These are phyloP conservation scores for Tragelaphus strepsiceros DNA, from an alignment of 2,113 vertebrate species.

Conservation along the genomic window DNA sequence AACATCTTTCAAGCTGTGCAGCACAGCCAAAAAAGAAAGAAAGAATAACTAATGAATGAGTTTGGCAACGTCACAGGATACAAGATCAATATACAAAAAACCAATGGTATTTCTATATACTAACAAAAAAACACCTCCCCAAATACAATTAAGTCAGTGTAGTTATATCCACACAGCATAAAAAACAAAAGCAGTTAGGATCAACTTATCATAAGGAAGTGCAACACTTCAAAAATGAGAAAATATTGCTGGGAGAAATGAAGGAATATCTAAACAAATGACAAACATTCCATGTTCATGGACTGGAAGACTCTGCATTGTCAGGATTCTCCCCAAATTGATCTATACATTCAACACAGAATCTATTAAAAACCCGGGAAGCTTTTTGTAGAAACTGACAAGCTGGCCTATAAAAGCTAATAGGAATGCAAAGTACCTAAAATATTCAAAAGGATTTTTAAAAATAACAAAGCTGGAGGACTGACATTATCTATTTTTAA, in stretches of 20 bases:
- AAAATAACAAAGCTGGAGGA: background rate
- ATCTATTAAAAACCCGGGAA: background rate
- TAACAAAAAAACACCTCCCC: background rate
- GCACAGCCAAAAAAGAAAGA: background rate
- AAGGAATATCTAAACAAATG: background rate
- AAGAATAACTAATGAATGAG: background rate
- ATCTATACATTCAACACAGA: background rate
- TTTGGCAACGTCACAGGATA: background rate
- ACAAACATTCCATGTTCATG: background rate
- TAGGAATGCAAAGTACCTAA: background rate
- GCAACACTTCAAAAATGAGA: background rate
- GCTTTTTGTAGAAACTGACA: background rate
- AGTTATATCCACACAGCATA: background rate
- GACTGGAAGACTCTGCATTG: background rate
- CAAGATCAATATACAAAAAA: background rate
- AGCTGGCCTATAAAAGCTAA: background rate
- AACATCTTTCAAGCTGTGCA: background rate
- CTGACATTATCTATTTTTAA: background rate
- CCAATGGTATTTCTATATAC: background rate
- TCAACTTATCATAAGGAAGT: background rate
- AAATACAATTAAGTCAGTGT: background rate
- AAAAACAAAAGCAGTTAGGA: background rate
- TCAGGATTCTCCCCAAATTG: background rate
- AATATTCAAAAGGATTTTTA: slow-evolving; percentile 14
- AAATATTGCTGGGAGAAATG: background rate